phyloP scores from a whole-genome alignment of 2,113 vertebrate species.

The Bagarius yarrelli region DNA sequence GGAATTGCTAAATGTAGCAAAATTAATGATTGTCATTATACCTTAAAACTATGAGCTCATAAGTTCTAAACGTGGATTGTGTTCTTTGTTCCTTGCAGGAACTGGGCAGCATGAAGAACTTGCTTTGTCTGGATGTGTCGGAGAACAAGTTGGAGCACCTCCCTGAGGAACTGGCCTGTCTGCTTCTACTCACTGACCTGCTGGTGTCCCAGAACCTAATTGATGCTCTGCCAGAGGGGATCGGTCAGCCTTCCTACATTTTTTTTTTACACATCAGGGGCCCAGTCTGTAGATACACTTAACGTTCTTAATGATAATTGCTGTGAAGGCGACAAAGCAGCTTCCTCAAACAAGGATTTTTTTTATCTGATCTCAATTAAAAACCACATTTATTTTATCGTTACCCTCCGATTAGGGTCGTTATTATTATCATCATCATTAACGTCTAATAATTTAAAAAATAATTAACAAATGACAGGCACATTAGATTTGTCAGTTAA shows the following conservation, averaged over 20 bases:
- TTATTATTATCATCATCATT: too few species aligned
- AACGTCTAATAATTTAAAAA: too few species aligned
- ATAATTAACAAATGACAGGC: too few species aligned
- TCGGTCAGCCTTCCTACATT: conserved; percentile 74
- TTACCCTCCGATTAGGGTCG: not conserved
- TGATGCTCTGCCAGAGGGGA: conserved; percentile 85
- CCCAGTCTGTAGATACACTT: too few species aligned
- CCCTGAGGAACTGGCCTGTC: conserved; percentile 87
- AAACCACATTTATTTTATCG: not conserved
- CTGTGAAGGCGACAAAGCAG: too few species aligned
- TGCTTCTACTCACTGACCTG: conserved; percentile 85
- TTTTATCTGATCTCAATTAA: too few species aligned
- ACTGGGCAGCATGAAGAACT: conserved; percentile 88
- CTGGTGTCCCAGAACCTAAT: conserved; percentile 94
- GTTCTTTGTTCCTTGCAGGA: conserved; percentile 72
- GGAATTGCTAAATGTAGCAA: too few species aligned
- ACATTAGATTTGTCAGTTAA: not conserved
- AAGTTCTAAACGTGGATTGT: not conserved
- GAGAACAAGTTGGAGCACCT: conserved; percentile 95
- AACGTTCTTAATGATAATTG: too few species aligned
- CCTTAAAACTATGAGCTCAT: not conserved
- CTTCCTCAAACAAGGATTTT: too few species aligned
- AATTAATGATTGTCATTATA: not conserved
- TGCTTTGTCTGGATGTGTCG: conserved; percentile 94
- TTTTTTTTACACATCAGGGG: not conserved